Base-by-base conservation (phyloP, 2,888 invertebrate species). In the Anthophora plumipes region DNA sequence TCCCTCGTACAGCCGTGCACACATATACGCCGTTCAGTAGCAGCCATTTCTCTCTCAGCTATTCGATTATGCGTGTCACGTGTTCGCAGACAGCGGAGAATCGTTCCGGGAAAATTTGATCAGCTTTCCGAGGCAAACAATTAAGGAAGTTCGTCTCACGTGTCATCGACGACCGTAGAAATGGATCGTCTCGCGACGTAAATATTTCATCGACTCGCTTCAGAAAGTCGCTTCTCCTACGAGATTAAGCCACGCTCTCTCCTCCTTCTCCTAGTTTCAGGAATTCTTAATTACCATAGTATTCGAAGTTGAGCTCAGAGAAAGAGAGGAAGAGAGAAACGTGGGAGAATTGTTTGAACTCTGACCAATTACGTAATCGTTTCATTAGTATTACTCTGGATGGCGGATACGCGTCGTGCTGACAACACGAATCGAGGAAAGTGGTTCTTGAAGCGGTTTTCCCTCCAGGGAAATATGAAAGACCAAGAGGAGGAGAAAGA, bases 61-160 rank as follows among this genome's bases (percentile, higher is more conserved):
- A 14, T 31, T 31, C 43, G 59, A 68, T 74, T 60, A 74, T 60
- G 60, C 64, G 73, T 59, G 46, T 50, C 70, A 71, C 61, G 50
- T 43, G 41, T 43, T 22, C 6, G 31, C 22, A 25, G 54, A 54
- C n/a, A n/a, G 12, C 17, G 12, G 17, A 1, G 17, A 67, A 54
- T 54, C 54, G 41, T n/a, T 25, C 5, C 12, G 22, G 41, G 14
- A 22, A 17, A 43, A 54, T 67, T 41, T 8, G 41, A 67, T 41
- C 67, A 8, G 11, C 54, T n/a, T 14, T n/a, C 41, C 22, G 31
- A 31, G 54, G 66, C 66, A 52, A 67, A 67, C 54, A 54, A 67
- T 67, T 54, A 67, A 20, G 39, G 8, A 22, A 41, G 25, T 25
- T 25, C 17, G 12, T 0, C 52, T 39, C 22, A 11, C 39, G 39